Conservation (phyloP, 2,888 invertebrate species). For the Axea sp. region DNA sequence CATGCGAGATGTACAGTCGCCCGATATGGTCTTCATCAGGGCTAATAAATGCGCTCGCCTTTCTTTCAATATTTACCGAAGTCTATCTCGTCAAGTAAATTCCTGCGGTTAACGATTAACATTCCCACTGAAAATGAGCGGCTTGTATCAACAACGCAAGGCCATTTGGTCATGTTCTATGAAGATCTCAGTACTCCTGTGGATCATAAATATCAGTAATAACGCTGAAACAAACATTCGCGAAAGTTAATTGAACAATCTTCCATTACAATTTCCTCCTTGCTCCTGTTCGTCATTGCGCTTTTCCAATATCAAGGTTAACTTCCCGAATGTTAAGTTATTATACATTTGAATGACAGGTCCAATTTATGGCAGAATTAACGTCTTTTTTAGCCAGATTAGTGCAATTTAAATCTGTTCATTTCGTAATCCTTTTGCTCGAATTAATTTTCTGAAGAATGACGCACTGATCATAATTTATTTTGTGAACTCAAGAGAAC, state of each 20-base stretch:
- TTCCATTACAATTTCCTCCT: constrained; percentile 30
- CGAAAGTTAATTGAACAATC: constrained; percentile 54
- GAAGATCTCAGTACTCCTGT: constrained; percentile 55
- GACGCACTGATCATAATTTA: too few relatives aligned
- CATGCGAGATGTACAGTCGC: constrained; percentile 41
- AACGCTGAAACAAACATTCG: constrained; percentile 50
- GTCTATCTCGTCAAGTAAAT: constrained; percentile 58
- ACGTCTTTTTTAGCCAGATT: too few relatives aligned
- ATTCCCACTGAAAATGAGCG: constrained; percentile 61
- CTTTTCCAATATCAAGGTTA: constrained; percentile 5
- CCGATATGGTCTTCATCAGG: constrained; percentile 62
- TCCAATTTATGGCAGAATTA: constrained; percentile 1
- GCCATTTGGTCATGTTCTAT: constrained; percentile 56
- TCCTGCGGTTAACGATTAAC: constrained; percentile 63
- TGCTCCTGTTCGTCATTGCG: not conserved
- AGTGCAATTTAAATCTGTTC: too few relatives aligned
- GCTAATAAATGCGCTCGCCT: constrained; percentile 59
- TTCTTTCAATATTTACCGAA: constrained; percentile 61
- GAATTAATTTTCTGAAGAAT: too few relatives aligned
- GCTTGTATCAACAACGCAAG: constrained; percentile 45
- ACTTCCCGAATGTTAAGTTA: constrained; percentile 13
- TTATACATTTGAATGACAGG: not conserved
- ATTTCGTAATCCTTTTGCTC: too few relatives aligned
- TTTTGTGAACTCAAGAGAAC: too few relatives aligned
- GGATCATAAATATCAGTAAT: constrained; percentile 61